Conservation (phyloP, 2,888 invertebrate species). For the Nematopogon swammerdamellus region DNA sequence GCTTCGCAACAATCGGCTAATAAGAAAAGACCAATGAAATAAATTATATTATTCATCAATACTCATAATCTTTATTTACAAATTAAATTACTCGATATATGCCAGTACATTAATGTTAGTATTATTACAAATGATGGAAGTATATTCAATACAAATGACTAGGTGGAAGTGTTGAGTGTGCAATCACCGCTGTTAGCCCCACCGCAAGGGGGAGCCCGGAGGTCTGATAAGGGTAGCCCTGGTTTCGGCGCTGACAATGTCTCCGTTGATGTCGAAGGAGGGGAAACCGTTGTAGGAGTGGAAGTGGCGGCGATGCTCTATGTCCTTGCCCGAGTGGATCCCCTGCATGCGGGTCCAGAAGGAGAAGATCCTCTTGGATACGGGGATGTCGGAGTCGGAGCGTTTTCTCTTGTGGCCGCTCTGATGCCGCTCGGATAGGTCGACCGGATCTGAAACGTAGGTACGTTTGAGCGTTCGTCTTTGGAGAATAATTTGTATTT, state of each 20-base stretch:
- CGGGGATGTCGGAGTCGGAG: conserved; percentile 21
- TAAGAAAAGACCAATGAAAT: too few relatives aligned
- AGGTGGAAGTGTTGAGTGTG: background rate
- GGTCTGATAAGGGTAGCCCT: conserved; percentile 38
- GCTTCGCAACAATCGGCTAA: too few relatives aligned
- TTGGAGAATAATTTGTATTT: too few relatives aligned
- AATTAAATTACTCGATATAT: too few relatives aligned
- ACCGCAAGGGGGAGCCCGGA: conserved; percentile 44
- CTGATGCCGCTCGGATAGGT: too few relatives aligned
- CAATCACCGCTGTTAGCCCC: conserved; percentile 24
- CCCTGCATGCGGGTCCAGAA: conserved; percentile 45
- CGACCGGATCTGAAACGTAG: too few relatives aligned
- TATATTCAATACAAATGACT: background rate
- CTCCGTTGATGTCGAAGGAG: conserved; percentile 21
- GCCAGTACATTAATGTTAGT: too few relatives aligned
- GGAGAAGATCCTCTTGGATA: conserved; percentile 41
- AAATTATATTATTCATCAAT: too few relatives aligned
- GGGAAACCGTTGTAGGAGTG: conserved; percentile 39
- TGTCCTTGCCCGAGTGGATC: conserved; percentile 39
- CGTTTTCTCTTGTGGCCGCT: background rate
- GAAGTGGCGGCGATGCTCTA: conserved; percentile 38
- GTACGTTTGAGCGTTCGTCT: too few relatives aligned
- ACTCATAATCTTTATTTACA: too few relatives aligned
- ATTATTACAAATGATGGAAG: too few relatives aligned
- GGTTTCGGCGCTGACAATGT: conserved; percentile 37